Base-by-base conservation (phyloP, 2,797 vertebrate genomes). In the Allobates femoralis region DNA sequence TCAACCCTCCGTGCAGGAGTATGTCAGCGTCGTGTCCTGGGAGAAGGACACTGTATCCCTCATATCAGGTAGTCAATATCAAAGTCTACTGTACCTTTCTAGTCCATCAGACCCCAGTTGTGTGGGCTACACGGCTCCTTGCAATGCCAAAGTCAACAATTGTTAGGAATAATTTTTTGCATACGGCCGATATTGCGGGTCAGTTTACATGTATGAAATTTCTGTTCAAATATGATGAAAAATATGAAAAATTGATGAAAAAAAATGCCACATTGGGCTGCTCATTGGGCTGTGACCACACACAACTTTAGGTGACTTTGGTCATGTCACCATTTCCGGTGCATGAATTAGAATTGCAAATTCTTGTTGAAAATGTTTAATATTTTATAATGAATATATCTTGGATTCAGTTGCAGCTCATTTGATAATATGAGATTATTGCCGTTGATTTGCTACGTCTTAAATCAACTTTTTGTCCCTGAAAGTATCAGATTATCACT, bases 11-110 rank as follows among this genome's bases (percentile, higher is more conserved):
- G 97, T 99, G 95, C 98, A 99, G 96, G 98, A 99, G 94, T 98
- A 99, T 0, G 97, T 99, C 94, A 99, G 97, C 10, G 98, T 99
- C 86, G 97, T 99, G 92, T 98, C 98, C 93, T 99, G 98, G 98
- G 98, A 99, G 94, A 99, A 98, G 93, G 98, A 99, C 95, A 99
- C 98, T 0, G 97, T 99, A 89, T 97, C 98, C 93, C 98, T 99
- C 91, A 91, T 95, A 93, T 96, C 97, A 96, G 98, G 98, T 99
- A 98, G 95, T 92, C 30, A 53, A 53, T 53, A 53, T 18, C 51
- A 53, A 53, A 53, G 16, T 15, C 51, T 11, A 46, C 41, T 46
- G 41, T 46, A 46, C n/a, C n/a, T n/a, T n/a, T 56, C 55, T 56
- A 3, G 18, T 56, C 18, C 18, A 60, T 60, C 56, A 60, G 56